phyloP scores from a whole-genome alignment of 2,888 invertebrate genomes.

The Sinodicranocentrus sp. region DNA sequence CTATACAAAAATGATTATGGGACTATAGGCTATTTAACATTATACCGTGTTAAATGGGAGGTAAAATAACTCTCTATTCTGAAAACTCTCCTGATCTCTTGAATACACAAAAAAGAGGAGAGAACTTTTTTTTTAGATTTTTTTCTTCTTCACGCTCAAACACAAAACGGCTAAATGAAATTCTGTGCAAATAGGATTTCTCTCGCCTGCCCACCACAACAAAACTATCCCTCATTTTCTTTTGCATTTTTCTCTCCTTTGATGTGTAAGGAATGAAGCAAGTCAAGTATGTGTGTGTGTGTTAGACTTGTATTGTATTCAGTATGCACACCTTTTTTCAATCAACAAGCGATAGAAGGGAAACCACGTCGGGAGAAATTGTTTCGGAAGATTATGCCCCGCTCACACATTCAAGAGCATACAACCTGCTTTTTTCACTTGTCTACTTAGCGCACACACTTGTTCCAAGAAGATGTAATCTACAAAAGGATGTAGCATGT shows the following conservation, averaged over 20 bases:
- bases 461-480: conserved; percentile 4
- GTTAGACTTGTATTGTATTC: too few relatives aligned
- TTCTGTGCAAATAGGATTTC: conserved; percentile 60
- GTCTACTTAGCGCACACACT: conserved; percentile 11
- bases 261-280: too few relatives aligned
- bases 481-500: neutral
- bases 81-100: too few relatives aligned
- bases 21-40: too few relatives aligned
- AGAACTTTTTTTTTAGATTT: too few relatives aligned
- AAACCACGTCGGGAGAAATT: conserved; percentile 21
- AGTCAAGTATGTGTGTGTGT: neutral
- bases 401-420: neutral
- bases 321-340: conserved; percentile 53
- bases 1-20: too few relatives aligned
- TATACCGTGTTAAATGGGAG: too few relatives aligned
- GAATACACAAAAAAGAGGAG: too few relatives aligned
- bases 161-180: neutral
- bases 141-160: too few relatives aligned
- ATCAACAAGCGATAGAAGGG: conserved; percentile 28
- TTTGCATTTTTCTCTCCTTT: neutral
- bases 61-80: too few relatives aligned
- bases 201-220: conserved; percentile 34
- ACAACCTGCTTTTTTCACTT: neutral
- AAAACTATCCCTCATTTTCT: conserved; percentile 22
- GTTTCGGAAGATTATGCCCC: conserved; percentile 36